Evolutionary conservation across 2,113 vertebrate genomes (phyloP), one percentile per base, ranked within the genome.

Genomic region (Syngnathus typhle): DNA sequence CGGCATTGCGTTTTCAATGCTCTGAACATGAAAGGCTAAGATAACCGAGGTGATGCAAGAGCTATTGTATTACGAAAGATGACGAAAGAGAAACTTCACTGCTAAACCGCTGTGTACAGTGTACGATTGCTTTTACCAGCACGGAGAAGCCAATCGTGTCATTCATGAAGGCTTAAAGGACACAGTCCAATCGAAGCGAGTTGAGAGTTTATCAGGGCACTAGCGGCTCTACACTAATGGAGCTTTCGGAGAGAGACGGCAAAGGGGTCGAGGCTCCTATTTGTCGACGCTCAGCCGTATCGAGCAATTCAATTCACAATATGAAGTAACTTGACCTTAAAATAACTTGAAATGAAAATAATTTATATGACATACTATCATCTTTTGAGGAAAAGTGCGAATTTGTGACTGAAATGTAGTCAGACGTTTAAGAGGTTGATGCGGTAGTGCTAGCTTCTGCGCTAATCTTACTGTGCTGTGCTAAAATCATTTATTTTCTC

Each of bases 231-330:
- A 77, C 76, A 77, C 76, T 85, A 82, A 85, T 85, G 80, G 82
- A 85, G 85, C 78, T 86, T 44, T 82, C 78, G 72, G 82, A 87
- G 81, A 84, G 77, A 85, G 78, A 86, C 72, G 81, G 79, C 77
- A 71, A 75, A 82, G 71, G 81, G 83, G 81, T 86, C 82, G 83
- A 89, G 88, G 88, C 82, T 72, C 67, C 23, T 18, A 68, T 87
- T 87, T 86, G 88, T 82, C 75, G 74, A 74, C 71, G 77, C 84
- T 78, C 75, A 72, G 73, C 72, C 72, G 38, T 41, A 44, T 62
- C 39, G 15, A 27, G 39, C 39, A n/a, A 44, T 43, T 43, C 12
- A 23, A 13, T 8, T 41, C 60, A 21, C 13, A 21, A 43, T 43
- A 21, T 43, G 38, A 16, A 43, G 39, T 15, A 62, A 16, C 41